phyloP scores from a whole-genome alignment of 2,888 invertebrate genomes.

The Drosophila nigritarsus region DNA sequence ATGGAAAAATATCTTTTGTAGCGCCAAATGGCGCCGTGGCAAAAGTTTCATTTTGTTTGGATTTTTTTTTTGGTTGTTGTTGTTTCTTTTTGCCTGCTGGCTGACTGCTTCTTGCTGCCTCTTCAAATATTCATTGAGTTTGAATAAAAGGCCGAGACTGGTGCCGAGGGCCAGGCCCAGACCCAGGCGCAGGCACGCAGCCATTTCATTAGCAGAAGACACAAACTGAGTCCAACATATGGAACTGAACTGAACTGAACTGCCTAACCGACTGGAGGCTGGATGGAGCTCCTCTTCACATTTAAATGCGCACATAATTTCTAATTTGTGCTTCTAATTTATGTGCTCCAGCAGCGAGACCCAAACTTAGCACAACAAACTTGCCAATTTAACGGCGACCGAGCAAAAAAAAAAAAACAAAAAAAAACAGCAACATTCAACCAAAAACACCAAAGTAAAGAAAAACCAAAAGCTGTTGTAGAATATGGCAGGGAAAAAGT shows the following conservation, averaged over 20 bases:
- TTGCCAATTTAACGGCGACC: slow-evolving; percentile 79
- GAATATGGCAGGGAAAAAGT: slow-evolving; percentile 65
- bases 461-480: slow-evolving; percentile 23
- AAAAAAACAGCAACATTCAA: slow-evolving; percentile 13
- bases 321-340: slow-evolving; percentile 84
- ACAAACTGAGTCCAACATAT: slow-evolving; percentile 57
- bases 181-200: slow-evolving; percentile 42
- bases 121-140: slow-evolving; percentile 80
- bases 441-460: slow-evolving; percentile 3
- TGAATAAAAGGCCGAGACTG: slow-evolving; percentile 67
- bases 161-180: slow-evolving; percentile 24
- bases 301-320: slow-evolving; percentile 85
- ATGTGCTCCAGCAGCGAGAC: slow-evolving; percentile 76
- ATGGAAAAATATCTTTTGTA: slow-evolving; percentile 78
- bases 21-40: slow-evolving; percentile 78
- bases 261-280: slow-evolving; percentile 25
- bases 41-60: slow-evolving; percentile 67
- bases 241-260: slow-evolving; percentile 55
- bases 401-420: slow-evolving; percentile 43
- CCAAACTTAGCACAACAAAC: slow-evolving; percentile 80
- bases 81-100: slow-evolving; percentile 9
- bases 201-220: slow-evolving; percentile 71
- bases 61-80: neutral
- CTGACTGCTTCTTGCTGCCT: slow-evolving; percentile 49
- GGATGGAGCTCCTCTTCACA: slow-evolving; percentile 74